Conservation (phyloP, 2,797 vertebrate species). For the Rhabdomys pumilio region DNA sequence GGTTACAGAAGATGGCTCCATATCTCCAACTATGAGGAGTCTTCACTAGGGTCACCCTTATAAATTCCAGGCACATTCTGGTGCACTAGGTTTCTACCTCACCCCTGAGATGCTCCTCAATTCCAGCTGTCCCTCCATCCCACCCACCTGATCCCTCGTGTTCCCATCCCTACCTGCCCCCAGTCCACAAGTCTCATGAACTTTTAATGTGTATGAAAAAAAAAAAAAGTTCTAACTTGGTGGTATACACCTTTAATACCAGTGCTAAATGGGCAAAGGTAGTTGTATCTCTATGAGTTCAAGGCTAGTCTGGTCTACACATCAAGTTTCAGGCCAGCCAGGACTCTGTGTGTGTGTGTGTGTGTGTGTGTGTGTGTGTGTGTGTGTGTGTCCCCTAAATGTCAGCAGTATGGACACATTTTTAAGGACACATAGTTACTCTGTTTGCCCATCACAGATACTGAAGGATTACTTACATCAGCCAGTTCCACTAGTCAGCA, state of each 20-base stretch:
- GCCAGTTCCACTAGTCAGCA: background rate
- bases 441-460: background rate
- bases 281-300: background rate
- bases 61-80: background rate
- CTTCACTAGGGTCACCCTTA: background rate
- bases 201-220: background rate
- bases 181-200: background rate
- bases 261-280: background rate
- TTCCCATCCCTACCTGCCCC: background rate
- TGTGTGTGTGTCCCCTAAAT: background rate
- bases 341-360: background rate
- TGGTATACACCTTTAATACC: background rate
- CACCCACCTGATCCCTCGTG: background rate
- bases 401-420: background rate
- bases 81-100: background rate
- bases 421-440: background rate
- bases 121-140: background rate
- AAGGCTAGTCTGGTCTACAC: background rate
- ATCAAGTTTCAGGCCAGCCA: background rate
- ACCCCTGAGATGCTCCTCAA: background rate
- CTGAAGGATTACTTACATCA: background rate
- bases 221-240: background rate
- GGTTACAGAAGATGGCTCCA: background rate
- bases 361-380: no score
- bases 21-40: background rate